Evolutionary conservation across 2,797 vertebrate species (phyloP).

Genomic region (Phataginus tricuspis): DNA sequence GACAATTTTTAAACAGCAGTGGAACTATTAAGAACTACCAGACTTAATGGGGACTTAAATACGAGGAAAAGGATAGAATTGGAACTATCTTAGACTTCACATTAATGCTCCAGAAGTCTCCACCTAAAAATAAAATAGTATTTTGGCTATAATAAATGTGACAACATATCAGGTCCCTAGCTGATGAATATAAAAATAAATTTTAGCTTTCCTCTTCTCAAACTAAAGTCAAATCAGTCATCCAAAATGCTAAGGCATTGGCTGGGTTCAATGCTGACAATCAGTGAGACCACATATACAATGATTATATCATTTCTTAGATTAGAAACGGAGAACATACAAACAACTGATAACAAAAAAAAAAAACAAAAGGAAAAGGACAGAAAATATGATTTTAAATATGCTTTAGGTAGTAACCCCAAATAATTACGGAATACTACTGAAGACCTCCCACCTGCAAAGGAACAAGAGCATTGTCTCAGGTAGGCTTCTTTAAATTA

Average conservation of each 20-base stretch:
- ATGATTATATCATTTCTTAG: neutral
- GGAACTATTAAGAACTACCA: neutral
- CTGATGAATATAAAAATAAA: neutral
- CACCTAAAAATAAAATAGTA: slow-evolving; percentile 32
- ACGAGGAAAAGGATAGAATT: neutral
- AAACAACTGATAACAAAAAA: neutral
- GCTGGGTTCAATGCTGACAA: neutral
- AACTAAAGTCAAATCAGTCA: neutral
- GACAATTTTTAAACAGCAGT: neutral
- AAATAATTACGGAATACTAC: neutral
- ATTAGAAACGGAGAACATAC: neutral
- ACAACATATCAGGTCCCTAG: neutral
- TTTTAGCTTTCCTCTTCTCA: neutral
- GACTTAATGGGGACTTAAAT: neutral
- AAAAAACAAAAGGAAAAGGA: neutral
- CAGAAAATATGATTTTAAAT: neutral
- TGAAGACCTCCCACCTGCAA: neutral
- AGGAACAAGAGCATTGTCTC: neutral
- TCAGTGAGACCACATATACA: neutral
- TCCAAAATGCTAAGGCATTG: neutral
- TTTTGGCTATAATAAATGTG: neutral
- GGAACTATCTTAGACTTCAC: neutral
- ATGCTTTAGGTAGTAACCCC: neutral
- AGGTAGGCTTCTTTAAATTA: neutral
- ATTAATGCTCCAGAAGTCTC: neutral